These are phyloP conservation scores for Drosophila pandora DNA, from an alignment of 1,140 invertebrate genomes.

Conservation along the genomic window DNA sequence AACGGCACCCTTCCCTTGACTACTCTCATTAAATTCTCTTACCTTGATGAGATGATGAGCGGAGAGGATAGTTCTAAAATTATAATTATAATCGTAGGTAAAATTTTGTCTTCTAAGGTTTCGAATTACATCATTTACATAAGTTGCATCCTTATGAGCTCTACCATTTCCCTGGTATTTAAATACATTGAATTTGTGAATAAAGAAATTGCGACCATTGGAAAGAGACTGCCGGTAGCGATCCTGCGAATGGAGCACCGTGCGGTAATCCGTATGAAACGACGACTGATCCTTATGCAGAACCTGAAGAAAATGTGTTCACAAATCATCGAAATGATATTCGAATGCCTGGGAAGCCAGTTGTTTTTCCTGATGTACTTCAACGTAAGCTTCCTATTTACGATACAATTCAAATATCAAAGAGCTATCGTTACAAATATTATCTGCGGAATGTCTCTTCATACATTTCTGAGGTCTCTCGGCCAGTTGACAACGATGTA, in stretches of 20 bases:
- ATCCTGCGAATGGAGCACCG: background rate
- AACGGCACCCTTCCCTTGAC: background rate
- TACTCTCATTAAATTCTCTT: too few species aligned
- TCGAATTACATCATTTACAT: background rate
- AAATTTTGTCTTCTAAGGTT: background rate
- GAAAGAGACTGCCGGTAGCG: background rate
- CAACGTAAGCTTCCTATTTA: background rate
- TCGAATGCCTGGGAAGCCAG: background rate
- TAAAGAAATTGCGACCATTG: background rate
- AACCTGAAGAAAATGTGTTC: background rate
- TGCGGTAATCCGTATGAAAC: background rate
- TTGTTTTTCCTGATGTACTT: background rate
- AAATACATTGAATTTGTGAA: background rate
- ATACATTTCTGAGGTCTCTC: background rate
- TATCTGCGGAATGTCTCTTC: background rate
- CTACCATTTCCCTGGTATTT: background rate
- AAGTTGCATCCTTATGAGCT: background rate
- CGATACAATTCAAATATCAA: background rate
- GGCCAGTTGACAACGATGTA: background rate
- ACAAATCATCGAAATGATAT: background rate
- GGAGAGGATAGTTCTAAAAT: too few species aligned
- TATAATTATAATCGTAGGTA: too few species aligned
- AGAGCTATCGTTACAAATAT: background rate
- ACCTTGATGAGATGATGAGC: too few species aligned
- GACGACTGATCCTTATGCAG: background rate